phyloP scores from a whole-genome alignment of 2,113 vertebrate species.

The Ranitomeya variabilis region DNA sequence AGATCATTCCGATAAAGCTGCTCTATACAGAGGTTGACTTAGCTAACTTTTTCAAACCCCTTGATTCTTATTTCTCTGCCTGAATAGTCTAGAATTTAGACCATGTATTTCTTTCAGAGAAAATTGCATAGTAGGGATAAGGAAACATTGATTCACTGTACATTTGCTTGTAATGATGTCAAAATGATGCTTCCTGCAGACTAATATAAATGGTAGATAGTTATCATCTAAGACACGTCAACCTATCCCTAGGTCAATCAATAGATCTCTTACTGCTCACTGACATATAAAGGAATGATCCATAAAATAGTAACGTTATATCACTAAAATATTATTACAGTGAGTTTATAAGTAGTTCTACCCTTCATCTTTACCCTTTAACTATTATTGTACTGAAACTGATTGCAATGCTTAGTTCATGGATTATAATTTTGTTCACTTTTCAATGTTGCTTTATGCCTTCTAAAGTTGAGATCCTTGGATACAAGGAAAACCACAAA shows the following conservation, averaged over 20 bases:
- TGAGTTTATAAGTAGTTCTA: background rate
- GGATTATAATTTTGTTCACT: background rate
- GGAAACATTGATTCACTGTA: slow-evolving; percentile 9
- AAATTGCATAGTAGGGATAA: background rate
- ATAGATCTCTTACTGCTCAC: slow-evolving; percentile 28
- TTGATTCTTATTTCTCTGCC: background rate
- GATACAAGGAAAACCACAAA: too few relatives aligned
- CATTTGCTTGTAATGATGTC: slow-evolving; percentile 19
- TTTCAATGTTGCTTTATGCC: background rate
- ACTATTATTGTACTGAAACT: background rate
- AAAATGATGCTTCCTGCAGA: slow-evolving; percentile 38
- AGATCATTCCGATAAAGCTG: background rate
- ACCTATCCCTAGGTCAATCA: slow-evolving; percentile 34
- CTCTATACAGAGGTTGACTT: background rate
- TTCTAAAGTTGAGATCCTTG: background rate
- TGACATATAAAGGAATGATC: slow-evolving; percentile 29
- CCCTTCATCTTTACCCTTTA: background rate
- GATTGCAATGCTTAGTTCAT: background rate
- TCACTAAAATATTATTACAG: background rate
- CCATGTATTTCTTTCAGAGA: background rate
- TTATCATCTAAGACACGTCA: slow-evolving; percentile 29
- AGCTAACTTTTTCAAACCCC: background rate
- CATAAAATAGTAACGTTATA: background rate
- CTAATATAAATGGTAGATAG: slow-evolving; percentile 30
- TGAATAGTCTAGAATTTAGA: background rate